These are phyloP conservation scores for Caenorhabditis sp. DNA, from an alignment of 2,888 invertebrate genomes.

Conservation along the genomic window DNA sequence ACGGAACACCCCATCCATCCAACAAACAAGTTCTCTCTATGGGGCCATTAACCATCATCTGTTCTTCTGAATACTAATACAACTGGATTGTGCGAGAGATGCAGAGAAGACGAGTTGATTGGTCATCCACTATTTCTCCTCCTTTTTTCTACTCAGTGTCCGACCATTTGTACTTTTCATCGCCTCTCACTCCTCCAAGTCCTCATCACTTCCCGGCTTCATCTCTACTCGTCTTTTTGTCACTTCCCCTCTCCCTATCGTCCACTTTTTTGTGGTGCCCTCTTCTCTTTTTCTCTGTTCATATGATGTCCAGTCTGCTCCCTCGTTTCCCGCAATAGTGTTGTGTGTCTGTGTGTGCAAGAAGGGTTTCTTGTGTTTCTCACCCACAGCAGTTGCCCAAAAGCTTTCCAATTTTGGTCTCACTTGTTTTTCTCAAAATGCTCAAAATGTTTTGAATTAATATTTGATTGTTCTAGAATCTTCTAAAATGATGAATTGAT, in stretches of 20 bases:
- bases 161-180: slow-evolving; percentile 50
- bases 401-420: not conserved
- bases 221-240: slow-evolving; percentile 24
- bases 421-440: not conserved
- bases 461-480: not conserved
- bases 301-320: slow-evolving; percentile 28
- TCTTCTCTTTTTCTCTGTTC: slow-evolving; percentile 33
- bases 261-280: slow-evolving; percentile 33
- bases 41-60: slow-evolving; percentile 56
- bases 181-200: slow-evolving; percentile 30
- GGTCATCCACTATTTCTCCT: slow-evolving; percentile 35
- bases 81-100: slow-evolving; percentile 54
- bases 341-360: slow-evolving; percentile 1
- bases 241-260: slow-evolving; percentile 15
- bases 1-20: slow-evolving; percentile 30
- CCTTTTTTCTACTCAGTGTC: slow-evolving; percentile 25
- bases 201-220: slow-evolving; percentile 20
- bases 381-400: not conserved
- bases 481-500: not conserved
- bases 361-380: slow-evolving; percentile 37
- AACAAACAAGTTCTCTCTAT: slow-evolving; percentile 47
- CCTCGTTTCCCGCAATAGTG: slow-evolving; percentile 30
- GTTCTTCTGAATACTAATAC: slow-evolving; percentile 56
- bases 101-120: slow-evolving; percentile 31
- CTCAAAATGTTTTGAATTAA: not conserved